Conservation (phyloP, 2,797 vertebrate genomes). For the Platyrinchus mystaceus region DNA sequence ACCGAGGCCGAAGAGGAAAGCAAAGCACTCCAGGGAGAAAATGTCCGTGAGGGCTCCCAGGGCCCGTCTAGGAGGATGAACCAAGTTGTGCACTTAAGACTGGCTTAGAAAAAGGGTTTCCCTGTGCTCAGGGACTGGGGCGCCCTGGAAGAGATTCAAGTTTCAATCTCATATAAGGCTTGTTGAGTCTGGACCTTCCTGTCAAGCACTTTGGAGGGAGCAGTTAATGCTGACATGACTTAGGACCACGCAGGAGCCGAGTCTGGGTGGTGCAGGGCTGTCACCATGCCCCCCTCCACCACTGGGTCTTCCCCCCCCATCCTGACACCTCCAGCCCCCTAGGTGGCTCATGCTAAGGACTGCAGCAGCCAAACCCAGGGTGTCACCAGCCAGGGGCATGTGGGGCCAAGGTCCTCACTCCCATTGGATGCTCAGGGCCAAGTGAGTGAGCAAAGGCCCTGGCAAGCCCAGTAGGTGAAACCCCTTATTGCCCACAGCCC, state of each 20-base stretch:
- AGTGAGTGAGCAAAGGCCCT: background rate
- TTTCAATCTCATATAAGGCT: constrained; percentile 46
- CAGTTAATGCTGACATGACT: background rate
- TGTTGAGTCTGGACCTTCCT: background rate
- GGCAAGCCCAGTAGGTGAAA: background rate
- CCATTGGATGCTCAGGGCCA: fast-evolving
- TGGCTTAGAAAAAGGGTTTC: background rate
- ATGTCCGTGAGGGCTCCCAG: background rate
- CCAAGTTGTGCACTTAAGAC: background rate
- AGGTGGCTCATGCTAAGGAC: fast-evolving
- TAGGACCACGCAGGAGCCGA: background rate
- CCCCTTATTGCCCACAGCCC: background rate
- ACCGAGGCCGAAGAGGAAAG: background rate
- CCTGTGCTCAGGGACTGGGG: background rate
- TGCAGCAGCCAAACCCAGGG: background rate
- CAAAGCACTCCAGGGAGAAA: background rate
- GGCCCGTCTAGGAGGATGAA: background rate
- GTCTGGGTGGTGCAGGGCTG: fast-evolving
- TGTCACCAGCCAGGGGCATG: background rate
- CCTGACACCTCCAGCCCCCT: background rate
- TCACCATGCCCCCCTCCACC: fast-evolving
- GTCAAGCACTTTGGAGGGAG: background rate
- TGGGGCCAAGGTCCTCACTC: background rate
- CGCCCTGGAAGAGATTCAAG: constrained; percentile 31
- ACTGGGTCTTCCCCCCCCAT: background rate